Evolutionary conservation across 2,888 invertebrate genomes (phyloP), one percentile per base, ranked within the genome.

Genomic region (Smittia aterrima): DNA sequence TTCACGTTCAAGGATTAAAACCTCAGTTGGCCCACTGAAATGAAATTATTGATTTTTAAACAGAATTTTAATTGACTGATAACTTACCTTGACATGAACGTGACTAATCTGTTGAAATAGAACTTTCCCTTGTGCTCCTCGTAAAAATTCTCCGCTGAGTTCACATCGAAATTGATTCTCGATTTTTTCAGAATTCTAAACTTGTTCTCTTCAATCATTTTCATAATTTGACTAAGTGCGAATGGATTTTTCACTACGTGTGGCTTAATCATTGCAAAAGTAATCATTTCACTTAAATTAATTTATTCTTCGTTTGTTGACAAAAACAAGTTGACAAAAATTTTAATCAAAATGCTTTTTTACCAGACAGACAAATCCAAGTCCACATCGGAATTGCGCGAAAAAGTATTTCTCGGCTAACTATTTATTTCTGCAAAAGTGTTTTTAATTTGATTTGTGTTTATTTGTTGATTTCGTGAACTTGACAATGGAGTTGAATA

Each of bases 201-300:
- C 77, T 89, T 88, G 77, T 88, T 86, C 76, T 85, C 80, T 66
- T 86, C 82, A 76, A 95, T 89, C 77, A 90, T 80, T 75, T 88
- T 83, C 78, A 88, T 86, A 67, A 95, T 89, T 79, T 87, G 87
- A 80, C 88, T 84, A 13, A 91, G 81, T 2, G 89, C 90, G 76
- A 89, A 85, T 0, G 92, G 92, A 80, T 92, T 90, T 79, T 90
- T 90, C 1, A 92, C 85, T 41, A 92, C 86, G 80, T 95, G 94
- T 3, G 96, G 96, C 81, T 96, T 96, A 75, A 96, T 85, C 77
- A 96, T 88, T 1, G 94, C 95, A 77, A 96, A 84, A 22, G 96
- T 95, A 78, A 95, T n/a, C 72, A 72, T 72, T 40, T 32, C 9
- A 32, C 4, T 66, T 2, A 13, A 13, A 53, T 4, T 16, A n/a